phyloP scores from a whole-genome alignment of 2,113 vertebrate species.

The Xenopus laevis region DNA sequence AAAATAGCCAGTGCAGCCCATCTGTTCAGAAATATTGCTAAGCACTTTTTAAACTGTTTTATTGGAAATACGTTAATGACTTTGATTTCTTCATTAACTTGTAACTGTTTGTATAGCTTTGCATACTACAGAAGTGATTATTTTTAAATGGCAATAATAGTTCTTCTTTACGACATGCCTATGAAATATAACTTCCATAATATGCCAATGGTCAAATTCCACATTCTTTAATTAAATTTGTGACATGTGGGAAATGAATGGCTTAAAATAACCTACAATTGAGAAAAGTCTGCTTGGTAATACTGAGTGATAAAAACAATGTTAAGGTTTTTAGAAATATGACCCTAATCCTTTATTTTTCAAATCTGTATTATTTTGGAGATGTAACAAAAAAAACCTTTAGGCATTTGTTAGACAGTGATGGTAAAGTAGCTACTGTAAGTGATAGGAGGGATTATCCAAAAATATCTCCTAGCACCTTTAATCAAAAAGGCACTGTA shows the following conservation, averaged over 20 bases:
- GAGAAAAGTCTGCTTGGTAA: too few relatives aligned
- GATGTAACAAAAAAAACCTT: too few relatives aligned
- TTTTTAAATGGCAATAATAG: slow-evolving; percentile 28
- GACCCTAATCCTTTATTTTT: too few relatives aligned
- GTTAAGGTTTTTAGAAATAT: too few relatives aligned
- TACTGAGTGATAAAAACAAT: too few relatives aligned
- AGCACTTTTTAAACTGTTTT: slow-evolving; percentile 27
- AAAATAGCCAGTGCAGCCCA: slow-evolving; percentile 38
- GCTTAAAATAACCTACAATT: background rate
- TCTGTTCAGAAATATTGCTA: slow-evolving; percentile 40
- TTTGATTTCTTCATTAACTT: slow-evolving; percentile 24
- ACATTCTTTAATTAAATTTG: background rate
- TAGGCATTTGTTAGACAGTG: too few relatives aligned
- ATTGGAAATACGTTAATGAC: slow-evolving; percentile 30
- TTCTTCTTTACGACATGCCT: background rate
- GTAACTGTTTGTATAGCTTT: slow-evolving; percentile 6
- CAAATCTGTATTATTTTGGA: too few relatives aligned
- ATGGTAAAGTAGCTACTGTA: too few relatives aligned
- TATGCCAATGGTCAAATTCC: slow-evolving; percentile 14
- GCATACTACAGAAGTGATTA: slow-evolving; percentile 27
- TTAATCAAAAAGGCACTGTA: too few relatives aligned
- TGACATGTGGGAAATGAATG: background rate
- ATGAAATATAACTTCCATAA: background rate
- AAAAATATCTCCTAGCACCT: too few relatives aligned
- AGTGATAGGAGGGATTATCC: too few relatives aligned